Conservation (phyloP, 2,797 vertebrate species). For the Hypotaenidia philippensis region DNA sequence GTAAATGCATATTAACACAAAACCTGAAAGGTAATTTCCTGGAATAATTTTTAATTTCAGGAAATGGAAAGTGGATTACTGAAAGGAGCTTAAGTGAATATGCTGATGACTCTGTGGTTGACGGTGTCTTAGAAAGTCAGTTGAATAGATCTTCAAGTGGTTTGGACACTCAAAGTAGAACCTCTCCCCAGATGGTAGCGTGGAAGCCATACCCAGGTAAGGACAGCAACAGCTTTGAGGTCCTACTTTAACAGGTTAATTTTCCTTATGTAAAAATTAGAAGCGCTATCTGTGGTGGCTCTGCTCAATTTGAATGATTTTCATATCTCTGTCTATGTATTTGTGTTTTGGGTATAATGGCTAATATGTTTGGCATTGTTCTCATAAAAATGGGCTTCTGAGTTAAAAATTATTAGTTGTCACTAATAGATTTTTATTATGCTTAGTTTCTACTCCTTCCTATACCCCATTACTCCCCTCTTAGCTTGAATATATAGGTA, state of each 20-base stretch:
- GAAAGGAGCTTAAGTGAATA: slow-evolving; percentile 53
- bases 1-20: background rate
- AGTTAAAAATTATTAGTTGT: background rate
- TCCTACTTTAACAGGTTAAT: background rate
- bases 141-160: background rate
- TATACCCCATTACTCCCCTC: background rate
- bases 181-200: rapidly evolving
- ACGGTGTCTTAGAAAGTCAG: background rate
- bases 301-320: background rate
- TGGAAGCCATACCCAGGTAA: slow-evolving; percentile 28
- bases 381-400: background rate
- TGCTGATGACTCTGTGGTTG: slow-evolving; percentile 45
- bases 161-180: background rate
- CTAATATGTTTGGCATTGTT: background rate
- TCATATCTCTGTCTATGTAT: background rate
- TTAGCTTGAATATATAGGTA: background rate
- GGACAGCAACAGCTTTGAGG: background rate
- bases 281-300: background rate
- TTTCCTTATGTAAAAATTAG: background rate
- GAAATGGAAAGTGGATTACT: slow-evolving; percentile 64
- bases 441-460: background rate
- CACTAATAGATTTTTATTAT: background rate
- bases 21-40: background rate
- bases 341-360: background rate
- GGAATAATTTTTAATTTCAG: slow-evolving; percentile 38